phyloP scores from a whole-genome alignment of 1,140 invertebrate species.

The Drosophila arizonae region DNA sequence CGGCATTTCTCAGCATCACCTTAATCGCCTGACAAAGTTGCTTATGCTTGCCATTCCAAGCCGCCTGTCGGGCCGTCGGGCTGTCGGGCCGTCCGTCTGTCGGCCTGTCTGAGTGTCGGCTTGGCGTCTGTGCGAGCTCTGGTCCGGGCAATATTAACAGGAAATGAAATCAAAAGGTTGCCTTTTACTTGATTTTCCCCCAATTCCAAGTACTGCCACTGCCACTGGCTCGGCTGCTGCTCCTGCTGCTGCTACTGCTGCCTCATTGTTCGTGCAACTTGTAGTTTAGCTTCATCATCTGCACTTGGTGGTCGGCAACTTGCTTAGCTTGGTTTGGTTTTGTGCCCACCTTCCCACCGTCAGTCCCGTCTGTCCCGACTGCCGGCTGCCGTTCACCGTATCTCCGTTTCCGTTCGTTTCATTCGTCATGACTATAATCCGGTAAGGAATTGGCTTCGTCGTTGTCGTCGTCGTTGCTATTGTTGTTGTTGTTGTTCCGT shows the following conservation, averaged over 20 bases:
- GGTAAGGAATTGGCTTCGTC: conserved; percentile 28
- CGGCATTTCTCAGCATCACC: conserved; percentile 75
- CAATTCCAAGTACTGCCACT: conserved; percentile 53
- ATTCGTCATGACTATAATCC: conserved; percentile 53
- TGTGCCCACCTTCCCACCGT: conserved; percentile 2
- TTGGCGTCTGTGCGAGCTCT: conserved; percentile 32
- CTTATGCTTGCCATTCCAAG: conserved; percentile 62
- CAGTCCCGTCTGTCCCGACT: conserved; percentile 16
- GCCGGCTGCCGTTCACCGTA: conserved; percentile 5
- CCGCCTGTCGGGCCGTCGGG: conserved; percentile 11
- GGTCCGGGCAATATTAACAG: conserved; percentile 72
- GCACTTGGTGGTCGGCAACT: conserved; percentile 65
- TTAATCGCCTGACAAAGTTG: conserved; percentile 81
- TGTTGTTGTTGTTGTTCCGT: conserved; percentile 30
- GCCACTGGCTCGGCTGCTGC: background rate
- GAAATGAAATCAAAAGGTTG: conserved; percentile 81
- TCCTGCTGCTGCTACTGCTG: background rate
- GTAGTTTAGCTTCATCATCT: conserved; percentile 78
- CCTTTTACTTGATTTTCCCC: conserved; percentile 75
- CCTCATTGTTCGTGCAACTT: conserved; percentile 64
- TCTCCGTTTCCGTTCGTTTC: conserved; percentile 69
- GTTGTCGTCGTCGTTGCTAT: conserved; percentile 12
- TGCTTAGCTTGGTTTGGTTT: conserved; percentile 35
- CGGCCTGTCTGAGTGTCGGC: background rate
- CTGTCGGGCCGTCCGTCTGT: conserved; percentile 1